These are phyloP conservation scores for Australoheros facetus DNA, from an alignment of 2,797 vertebrate genomes.

Conservation along the genomic window DNA sequence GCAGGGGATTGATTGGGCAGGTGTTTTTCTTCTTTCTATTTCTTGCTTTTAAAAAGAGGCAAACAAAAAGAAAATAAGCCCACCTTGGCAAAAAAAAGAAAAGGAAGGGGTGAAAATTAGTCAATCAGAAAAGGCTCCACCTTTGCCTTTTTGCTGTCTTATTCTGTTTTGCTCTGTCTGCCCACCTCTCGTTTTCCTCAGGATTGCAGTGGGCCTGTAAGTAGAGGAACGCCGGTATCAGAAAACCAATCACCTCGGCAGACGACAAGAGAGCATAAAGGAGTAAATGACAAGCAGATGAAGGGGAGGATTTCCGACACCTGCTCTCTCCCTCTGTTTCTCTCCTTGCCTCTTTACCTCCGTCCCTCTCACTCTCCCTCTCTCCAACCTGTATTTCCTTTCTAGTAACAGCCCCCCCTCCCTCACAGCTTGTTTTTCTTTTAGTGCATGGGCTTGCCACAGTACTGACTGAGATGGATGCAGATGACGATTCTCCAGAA, in stretches of 20 bases:
- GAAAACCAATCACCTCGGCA: slow-evolving; percentile 71
- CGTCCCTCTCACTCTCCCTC: neutral
- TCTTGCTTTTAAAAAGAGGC: slow-evolving; percentile 13
- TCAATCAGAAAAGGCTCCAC: slow-evolving; percentile 54
- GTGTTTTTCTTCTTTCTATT: slow-evolving; percentile 40
- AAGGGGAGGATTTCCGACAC: slow-evolving; percentile 76
- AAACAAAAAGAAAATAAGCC: slow-evolving; percentile 12
- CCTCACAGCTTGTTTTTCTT: slow-evolving; percentile 23
- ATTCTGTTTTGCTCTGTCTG: slow-evolving; percentile 43
- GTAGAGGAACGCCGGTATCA: slow-evolving; percentile 47
- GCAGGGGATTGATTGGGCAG: slow-evolving; percentile 32
- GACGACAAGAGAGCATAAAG: slow-evolving; percentile 64
- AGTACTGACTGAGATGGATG: slow-evolving; percentile 42
- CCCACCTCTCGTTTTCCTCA: slow-evolving; percentile 43
- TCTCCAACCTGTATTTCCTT: slow-evolving; percentile 57
- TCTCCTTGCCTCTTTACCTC: slow-evolving; percentile 26
- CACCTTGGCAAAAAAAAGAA: slow-evolving; percentile 36
- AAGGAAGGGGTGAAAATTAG: slow-evolving; percentile 40
- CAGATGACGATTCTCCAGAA: slow-evolving; percentile 57
- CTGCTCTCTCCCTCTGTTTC: slow-evolving; percentile 70
- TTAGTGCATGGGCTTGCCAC: slow-evolving; percentile 44
- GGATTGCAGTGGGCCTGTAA: slow-evolving; percentile 48
- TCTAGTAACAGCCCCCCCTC: slow-evolving; percentile 50
- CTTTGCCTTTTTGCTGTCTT: slow-evolving; percentile 41
- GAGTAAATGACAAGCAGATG: slow-evolving; percentile 78